These are phyloP conservation scores for Synanthedon formicaeformis DNA, from an alignment of 2,888 invertebrate genomes.

Conservation along the genomic window DNA sequence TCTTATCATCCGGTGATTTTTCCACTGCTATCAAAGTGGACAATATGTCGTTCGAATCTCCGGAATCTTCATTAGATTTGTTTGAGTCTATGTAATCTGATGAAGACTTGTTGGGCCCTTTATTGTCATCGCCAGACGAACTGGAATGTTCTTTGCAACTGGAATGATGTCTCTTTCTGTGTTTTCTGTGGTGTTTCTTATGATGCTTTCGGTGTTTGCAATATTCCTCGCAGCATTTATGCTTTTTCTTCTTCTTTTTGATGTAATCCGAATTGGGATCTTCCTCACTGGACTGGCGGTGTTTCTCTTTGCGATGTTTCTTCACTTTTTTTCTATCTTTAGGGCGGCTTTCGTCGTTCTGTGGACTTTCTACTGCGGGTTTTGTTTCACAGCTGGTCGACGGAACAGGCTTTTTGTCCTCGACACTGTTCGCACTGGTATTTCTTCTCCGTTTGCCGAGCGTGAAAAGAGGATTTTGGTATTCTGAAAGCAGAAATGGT, in stretches of 20 bases:
- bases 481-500: conserved; percentile 70
- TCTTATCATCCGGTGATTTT: conserved; percentile 49
- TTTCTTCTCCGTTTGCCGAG: conserved; percentile 82
- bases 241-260: conserved; percentile 77
- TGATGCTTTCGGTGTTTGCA: conserved; percentile 81
- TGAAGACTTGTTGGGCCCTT: conserved; percentile 46
- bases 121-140: conserved; percentile 64
- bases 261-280: conserved; percentile 57
- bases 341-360: conserved; percentile 55
- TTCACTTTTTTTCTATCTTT: conserved; percentile 76
- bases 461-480: conserved; percentile 84
- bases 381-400: conserved; percentile 50
- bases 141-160: conserved; percentile 60
- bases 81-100: conserved; percentile 54
- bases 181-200: conserved; percentile 83
- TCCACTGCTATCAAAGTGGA: conserved; percentile 50
- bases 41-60: conserved; percentile 44
- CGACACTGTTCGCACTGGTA: conserved; percentile 70
- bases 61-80: conserved; percentile 59
- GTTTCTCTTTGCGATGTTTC: conserved; percentile 74
- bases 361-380: conserved; percentile 14
- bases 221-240: conserved; percentile 76
- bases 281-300: conserved; percentile 50
- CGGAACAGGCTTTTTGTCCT: conserved; percentile 23
- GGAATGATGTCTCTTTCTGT: conserved; percentile 79